Evolutionary conservation across 2,113 vertebrate species (phyloP), one percentile per base, ranked within the genome.

Genomic region (Hippocampus guttulatus): DNA sequence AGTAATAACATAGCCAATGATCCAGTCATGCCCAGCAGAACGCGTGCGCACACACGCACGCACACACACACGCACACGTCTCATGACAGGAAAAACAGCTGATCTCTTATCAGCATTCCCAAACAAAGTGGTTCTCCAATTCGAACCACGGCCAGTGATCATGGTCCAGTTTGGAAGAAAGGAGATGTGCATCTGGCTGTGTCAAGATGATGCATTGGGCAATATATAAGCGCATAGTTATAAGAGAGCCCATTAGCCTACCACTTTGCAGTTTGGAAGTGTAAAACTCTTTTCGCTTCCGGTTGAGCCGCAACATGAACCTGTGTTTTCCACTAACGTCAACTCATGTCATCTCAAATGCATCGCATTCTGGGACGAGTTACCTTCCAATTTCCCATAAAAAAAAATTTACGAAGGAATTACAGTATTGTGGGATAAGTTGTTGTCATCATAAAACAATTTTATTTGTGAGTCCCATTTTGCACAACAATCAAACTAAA

Each of bases 11-110:
- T 66, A 66, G 67, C 43, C 62, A 41, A 75, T 82, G 61, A 57
- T 73, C 73, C 43, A 41, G 70, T 66, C 68, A 64, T 79, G 60
- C 40, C 38, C 52, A 65, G 43, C 62, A 61, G 70, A 60, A 60
- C 5, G 67, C 62, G 76, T 5, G 6, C 33, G 0, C 33, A 6
- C 33, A 6, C 33, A 38, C 33, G 0, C 33, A 38, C 33, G 5
- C 33, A 38, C 33, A 38, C 33, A 33, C 30, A 33, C 57, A 54
- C 57, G 55, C 60, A 62, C 23, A 70, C n/a, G 74, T 67, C 69
- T 78, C 16, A 21, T 60, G 21, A 65, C 15, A 20, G 63, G 66
- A 43, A 61, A 43, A 63, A 47, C 0, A 40, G 45, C 33, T 55
- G 58, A 61, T 33, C 27, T 16, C 58, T 61, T 16, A 61, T 33